Base-by-base conservation (phyloP, 2,113 vertebrate genomes). In the Myxocyprinus asiaticus region DNA sequence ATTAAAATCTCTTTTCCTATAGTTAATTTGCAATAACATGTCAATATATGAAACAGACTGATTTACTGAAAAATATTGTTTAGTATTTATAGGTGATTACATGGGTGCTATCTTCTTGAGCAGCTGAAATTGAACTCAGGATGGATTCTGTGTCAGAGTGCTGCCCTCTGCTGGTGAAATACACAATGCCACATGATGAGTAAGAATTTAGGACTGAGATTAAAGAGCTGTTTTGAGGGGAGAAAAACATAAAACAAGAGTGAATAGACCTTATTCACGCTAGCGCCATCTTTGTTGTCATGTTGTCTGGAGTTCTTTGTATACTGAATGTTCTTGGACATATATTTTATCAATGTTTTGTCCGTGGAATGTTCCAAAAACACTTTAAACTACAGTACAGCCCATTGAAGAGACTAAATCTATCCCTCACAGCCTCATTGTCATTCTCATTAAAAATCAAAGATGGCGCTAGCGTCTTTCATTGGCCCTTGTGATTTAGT, bases 141-240 rank as follows among this genome's bases (percentile, higher is more conserved):
- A 69, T 59, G 4, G 61, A 51, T 56, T 59, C 6, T 22, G 12
- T 81, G 67, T 66, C 48, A 44, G 6, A 47, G 11, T 90, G 85
- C 87, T 89, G 84, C 86, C 88, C 89, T 91, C 93, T 92, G 76
- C 81, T 92, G 92, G 89, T 50, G 9, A 66, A 70, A 71, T 1
- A 44, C 9, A 68, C 10, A 68, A 6, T 56, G 50, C 7, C 17
- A 7, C 66, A 50, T 9, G 6, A 3, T 50, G 2, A 50, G 8
- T 10, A 58, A n/a, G 55, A 5, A 14, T n/a, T 58, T 6, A 58
- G 55, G 4, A n/a, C 5, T 6, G 55, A 58, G 14, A 7, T 55
- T 55, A 1, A 7, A 56, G 9, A 0, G 5, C 4, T 14, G 6
- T 12, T 12, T 6, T 11, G 14, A 55, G 14, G 1, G 10, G 51